phyloP scores from a whole-genome alignment of 1,140 invertebrate species.

The Bombus pascuorum region DNA sequence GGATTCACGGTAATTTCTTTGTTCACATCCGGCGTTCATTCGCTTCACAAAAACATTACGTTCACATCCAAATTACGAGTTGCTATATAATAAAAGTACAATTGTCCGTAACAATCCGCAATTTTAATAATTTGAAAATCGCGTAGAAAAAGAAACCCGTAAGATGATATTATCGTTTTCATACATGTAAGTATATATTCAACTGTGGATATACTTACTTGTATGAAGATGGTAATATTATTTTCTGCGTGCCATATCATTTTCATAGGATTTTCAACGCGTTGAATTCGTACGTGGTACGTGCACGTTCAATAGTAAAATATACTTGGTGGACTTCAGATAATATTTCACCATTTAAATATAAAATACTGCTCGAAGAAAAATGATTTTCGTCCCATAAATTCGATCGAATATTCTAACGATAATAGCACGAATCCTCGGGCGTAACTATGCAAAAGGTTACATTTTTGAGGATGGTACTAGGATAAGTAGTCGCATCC shows the following conservation, averaged over 20 bases:
- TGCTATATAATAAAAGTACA: background rate
- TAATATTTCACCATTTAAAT: too few species aligned
- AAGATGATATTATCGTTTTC: too few species aligned
- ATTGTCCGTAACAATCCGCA: background rate
- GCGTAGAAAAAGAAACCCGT: too few species aligned
- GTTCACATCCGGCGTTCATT: background rate
- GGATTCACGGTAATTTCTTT: slow-evolving; percentile 36
- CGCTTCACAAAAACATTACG: background rate
- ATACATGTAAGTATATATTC: too few species aligned
- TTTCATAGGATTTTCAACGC: background rate
- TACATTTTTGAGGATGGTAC: background rate
- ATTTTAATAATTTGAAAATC: background rate
- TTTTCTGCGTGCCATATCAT: slow-evolving; percentile 1
- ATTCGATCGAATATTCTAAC: too few species aligned
- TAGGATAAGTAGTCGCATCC: background rate
- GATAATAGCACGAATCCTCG: too few species aligned
- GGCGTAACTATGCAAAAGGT: too few species aligned
- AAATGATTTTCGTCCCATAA: too few species aligned
- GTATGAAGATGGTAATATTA: background rate
- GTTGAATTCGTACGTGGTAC: background rate
- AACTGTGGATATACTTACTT: too few species aligned
- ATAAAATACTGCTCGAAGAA: too few species aligned
- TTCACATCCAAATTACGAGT: slow-evolving; percentile 13
- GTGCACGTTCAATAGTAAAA: too few species aligned
- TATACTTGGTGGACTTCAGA: too few species aligned